These are phyloP conservation scores for Drosophila tani DNA, from an alignment of 1,140 invertebrate genomes.

Conservation along the genomic window DNA sequence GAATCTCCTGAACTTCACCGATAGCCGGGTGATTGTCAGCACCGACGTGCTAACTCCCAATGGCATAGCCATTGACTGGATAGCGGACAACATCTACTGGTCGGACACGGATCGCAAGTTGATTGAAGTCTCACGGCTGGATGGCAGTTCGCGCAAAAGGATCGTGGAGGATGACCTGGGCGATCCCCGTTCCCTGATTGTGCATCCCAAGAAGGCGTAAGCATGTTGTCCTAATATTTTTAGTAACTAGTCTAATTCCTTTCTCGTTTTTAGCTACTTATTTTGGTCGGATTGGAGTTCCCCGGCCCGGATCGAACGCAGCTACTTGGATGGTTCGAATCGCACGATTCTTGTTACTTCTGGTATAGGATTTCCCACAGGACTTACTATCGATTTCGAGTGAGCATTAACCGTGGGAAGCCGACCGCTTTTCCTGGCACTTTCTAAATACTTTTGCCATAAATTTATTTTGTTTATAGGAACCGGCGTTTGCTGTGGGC, in stretches of 20 bases:
- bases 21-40: slow-evolving; percentile 87
- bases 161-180: slow-evolving; percentile 88
- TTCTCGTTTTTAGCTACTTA: slow-evolving; percentile 87
- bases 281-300: slow-evolving; percentile 97
- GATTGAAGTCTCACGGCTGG: slow-evolving; percentile 92
- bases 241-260: neutral
- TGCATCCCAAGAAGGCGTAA: slow-evolving; percentile 92
- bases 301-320: slow-evolving; percentile 92
- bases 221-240: slow-evolving; percentile 20
- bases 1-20: slow-evolving; percentile 88
- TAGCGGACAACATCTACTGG: slow-evolving; percentile 96
- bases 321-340: slow-evolving; percentile 92
- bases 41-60: slow-evolving; percentile 89
- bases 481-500: slow-evolving; percentile 89
- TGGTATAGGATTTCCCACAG: slow-evolving; percentile 95
- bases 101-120: slow-evolving; percentile 93
- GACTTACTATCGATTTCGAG: slow-evolving; percentile 94
- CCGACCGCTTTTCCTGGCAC: no score
- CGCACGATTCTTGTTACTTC: slow-evolving; percentile 90
- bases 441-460: no score
- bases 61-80: slow-evolving; percentile 94
- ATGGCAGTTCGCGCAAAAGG: slow-evolving; percentile 92
- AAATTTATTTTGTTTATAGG: slow-evolving; percentile 35
- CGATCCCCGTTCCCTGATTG: slow-evolving; percentile 91
- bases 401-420: slow-evolving; percentile 74